Base-by-base conservation (phyloP, 2,113 vertebrate genomes). In the Capreolus pygargus region DNA sequence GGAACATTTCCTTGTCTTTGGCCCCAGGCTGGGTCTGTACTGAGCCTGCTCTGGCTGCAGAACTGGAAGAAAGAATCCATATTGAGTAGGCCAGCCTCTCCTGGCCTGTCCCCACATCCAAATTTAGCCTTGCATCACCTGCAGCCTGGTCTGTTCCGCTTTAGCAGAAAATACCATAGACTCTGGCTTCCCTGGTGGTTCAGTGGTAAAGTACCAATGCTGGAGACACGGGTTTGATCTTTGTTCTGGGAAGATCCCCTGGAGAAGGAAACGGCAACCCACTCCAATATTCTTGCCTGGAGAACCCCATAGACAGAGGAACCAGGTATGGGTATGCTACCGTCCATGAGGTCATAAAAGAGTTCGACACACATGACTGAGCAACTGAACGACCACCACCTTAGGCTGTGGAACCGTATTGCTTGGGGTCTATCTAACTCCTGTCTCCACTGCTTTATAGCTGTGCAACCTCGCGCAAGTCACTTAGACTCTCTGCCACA, bases 121-220 rank as follows among this genome's bases (percentile, higher is more conserved):
- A 10, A 3, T 1, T 43, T 6, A 60, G 23, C 33, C 50, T 13
- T 14, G 19, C 0, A 0, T 91, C 55, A 67, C 25, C 7, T 6
- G 11, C 14, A 64, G 12, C 30, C n/a, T 12, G 13, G 30, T 45
- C 15, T 50, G n/a, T 36, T 15, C 85, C 54, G 19, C 8, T 12
- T 76, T 11, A 5, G 60, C 6, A 5, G 67, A 27, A 43, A 82
- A 33, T 25, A 10, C 12, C 15, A 8, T 1, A 28, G 91, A 39
- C 23, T 23, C 30, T 7, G 70, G 70, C 11, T 39, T 43, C 23
- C 70, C 39, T 15, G 39, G 6, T 43, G 70, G 70, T 23, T 76
- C 23, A 4, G 23, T 76, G 70, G 70, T 76, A 27, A 76, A 76
- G 70, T 43, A 12, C 39, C 21, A 43, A 2, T 43, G 21, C 23